Percentiles rank a stretch among this genome's conserved stretches.
Conservation (phyloP, 2,113 vertebrate species). For the Noctilio leporinus region DNA sequence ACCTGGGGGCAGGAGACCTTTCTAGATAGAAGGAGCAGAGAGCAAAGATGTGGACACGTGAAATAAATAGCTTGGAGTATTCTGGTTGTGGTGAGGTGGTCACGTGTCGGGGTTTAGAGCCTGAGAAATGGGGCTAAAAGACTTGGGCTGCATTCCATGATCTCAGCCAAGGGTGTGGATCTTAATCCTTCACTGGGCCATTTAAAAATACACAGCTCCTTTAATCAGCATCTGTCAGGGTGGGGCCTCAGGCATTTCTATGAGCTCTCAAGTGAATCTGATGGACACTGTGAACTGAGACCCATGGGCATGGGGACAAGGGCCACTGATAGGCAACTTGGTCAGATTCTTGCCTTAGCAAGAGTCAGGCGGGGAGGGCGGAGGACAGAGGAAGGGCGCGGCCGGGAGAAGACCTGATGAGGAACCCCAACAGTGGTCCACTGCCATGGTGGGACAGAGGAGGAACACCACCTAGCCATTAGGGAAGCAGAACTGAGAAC, state of each 20-base stretch:
- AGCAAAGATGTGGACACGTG: too few relatives aligned
- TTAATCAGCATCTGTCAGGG: background rate
- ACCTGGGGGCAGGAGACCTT: background rate
- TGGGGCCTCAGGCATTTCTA: background rate
- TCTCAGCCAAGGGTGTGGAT: background rate
- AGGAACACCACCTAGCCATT: background rate
- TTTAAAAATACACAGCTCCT: background rate
- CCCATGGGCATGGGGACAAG: background rate
- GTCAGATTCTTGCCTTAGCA: background rate
- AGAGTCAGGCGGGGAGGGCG: background rate
- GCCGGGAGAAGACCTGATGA: background rate
- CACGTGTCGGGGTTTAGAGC: background rate
- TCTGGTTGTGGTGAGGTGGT: background rate
- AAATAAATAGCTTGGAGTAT: fast-evolving
- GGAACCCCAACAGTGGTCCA: background rate
- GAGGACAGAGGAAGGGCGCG: background rate
- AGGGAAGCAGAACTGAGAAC: background rate
- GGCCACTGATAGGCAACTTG: background rate
- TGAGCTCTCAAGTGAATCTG: background rate
- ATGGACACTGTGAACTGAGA: background rate
- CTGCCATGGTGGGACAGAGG: background rate
- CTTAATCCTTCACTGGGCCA: background rate
- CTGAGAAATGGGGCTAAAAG: background rate
- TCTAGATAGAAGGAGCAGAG: background rate
- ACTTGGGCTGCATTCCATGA: background rate